These are phyloP conservation scores for Standfussiana lucernea DNA, from an alignment of 2,888 invertebrate species.

Conservation along the genomic window DNA sequence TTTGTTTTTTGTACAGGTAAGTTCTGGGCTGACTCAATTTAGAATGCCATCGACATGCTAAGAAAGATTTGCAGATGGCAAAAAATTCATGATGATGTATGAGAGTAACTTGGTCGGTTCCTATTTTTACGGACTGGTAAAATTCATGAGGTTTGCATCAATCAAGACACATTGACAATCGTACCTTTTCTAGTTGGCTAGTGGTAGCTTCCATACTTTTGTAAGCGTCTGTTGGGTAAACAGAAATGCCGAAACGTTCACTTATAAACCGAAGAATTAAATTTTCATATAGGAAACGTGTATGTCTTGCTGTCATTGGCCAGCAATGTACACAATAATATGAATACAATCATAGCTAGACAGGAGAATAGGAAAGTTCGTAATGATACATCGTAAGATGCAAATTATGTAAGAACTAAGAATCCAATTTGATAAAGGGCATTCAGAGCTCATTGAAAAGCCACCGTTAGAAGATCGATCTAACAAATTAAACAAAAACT, in stretches of 20 bases:
- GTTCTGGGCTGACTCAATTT: not conserved
- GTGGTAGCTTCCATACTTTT: not conserved
- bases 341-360: conserved; percentile 8
- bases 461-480: not conserved
- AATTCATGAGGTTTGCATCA: not conserved
- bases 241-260: not conserved
- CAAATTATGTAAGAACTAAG: conserved; percentile 20
- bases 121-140: not conserved
- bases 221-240: not conserved
- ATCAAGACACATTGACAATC: not conserved
- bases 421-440: conserved; percentile 41
- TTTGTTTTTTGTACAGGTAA: not conserved
- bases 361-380: conserved; percentile 9
- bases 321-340: conserved; percentile 10
- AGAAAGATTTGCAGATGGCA: not conserved
- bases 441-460: not conserved
- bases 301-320: not conserved
- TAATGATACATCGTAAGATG: conserved; percentile 11
- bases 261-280: not conserved
- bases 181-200: not conserved
- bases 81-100: not conserved
- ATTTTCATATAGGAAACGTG: not conserved
- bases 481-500: conserved; percentile 13
- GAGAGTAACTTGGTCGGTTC: not conserved
- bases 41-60: not conserved